A percentile compares a stretch with the other conserved stretches of the same genome.
Conservation (phyloP, 2,797 vertebrate species). For the Yasuhikotakia modesta region DNA sequence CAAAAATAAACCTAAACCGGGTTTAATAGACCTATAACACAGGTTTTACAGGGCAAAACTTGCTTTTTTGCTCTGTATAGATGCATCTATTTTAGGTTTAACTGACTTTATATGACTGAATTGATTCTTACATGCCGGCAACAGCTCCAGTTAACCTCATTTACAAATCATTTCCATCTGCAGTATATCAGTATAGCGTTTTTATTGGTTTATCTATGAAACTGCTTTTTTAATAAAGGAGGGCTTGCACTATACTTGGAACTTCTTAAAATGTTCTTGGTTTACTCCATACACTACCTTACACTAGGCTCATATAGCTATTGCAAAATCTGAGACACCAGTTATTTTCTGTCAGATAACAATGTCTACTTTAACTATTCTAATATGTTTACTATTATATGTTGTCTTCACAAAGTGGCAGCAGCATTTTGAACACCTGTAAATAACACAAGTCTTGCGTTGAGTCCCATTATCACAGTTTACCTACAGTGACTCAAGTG, state of each 20-base stretch:
- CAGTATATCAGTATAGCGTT: neutral
- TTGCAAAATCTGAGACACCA: neutral
- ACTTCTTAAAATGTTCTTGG: neutral
- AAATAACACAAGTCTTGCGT: neutral
- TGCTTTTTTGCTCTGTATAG: conserved; percentile 12
- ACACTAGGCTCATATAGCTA: neutral
- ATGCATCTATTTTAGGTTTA: conserved; percentile 5
- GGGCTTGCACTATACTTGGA: neutral
- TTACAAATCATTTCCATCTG: conserved; percentile 20
- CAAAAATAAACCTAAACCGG: conserved; percentile 17
- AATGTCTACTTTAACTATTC: neutral
- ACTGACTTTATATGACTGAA: neutral
- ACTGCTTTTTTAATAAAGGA: neutral
- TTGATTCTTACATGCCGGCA: conserved; percentile 4
- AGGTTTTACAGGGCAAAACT: conserved; percentile 20
- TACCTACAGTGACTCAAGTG: neutral
- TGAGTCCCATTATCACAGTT: neutral
- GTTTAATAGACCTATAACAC: conserved; percentile 35
- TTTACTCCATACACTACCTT: neutral
- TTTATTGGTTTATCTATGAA: neutral
- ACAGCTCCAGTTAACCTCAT: conserved; percentile 21
- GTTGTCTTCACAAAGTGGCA: neutral
- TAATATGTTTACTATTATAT: no score
- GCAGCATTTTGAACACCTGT: neutral
- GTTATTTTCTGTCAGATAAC: no score